Evolutionary conservation across 2,797 vertebrate species (phyloP).

Genomic region (Sebastiscus albofasciatus): DNA sequence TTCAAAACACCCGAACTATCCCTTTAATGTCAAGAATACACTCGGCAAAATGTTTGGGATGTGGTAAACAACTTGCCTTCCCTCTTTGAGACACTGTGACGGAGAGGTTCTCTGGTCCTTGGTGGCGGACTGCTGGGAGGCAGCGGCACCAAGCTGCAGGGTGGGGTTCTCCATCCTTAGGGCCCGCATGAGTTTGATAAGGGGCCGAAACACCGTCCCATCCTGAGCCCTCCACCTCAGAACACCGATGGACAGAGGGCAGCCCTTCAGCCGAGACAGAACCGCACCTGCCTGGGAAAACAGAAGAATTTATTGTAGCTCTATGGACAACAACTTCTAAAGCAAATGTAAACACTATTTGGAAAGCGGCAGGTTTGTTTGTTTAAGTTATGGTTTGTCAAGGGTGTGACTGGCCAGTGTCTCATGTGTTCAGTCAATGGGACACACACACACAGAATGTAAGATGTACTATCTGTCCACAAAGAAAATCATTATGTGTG

Average conservation of each 20-base stretch:
- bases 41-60: background rate
- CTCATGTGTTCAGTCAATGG: background rate
- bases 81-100: constrained; percentile 78
- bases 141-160: constrained; percentile 68
- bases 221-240: constrained; percentile 79
- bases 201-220: constrained; percentile 75
- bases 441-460: background rate
- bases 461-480: background rate
- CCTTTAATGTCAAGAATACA: background rate
- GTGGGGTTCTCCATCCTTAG: constrained; percentile 82
- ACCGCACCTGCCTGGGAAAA: constrained; percentile 77
- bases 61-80: constrained; percentile 70
- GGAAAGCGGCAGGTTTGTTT: background rate
- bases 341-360: background rate
- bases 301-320: background rate
- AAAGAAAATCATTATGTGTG: background rate
- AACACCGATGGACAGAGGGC: constrained; percentile 77
- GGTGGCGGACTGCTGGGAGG: constrained; percentile 13
- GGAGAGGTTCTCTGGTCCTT: constrained; percentile 33
- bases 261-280: constrained; percentile 80
- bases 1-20: background rate
- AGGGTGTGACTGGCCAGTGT: background rate
- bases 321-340: background rate
- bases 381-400: background rate
- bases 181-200: constrained; percentile 80